Evolutionary conservation across 2,797 vertebrate species (phyloP).

Genomic region (Paramormyrops hopkinsi): DNA sequence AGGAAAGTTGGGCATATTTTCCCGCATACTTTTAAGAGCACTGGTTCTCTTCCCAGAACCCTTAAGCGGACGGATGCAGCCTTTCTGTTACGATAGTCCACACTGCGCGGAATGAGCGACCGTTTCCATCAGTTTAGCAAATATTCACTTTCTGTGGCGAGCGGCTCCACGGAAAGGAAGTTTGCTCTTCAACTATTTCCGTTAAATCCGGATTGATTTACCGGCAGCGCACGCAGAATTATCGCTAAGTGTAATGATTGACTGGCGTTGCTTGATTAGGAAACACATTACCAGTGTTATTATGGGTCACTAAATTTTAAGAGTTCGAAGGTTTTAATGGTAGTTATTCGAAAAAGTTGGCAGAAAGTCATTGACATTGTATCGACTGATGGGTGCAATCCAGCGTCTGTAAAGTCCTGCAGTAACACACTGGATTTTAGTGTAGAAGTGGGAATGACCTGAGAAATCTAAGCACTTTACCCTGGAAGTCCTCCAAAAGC

Average conservation of each 20-base stretch:
- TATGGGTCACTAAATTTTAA: background rate
- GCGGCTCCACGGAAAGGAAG: background rate
- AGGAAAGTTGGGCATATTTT: slow-evolving; percentile 11
- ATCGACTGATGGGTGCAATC: background rate
- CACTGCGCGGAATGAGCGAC: background rate
- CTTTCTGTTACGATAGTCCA: background rate
- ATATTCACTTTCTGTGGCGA: background rate
- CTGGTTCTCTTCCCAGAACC: slow-evolving; percentile 4
- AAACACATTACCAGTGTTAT: background rate
- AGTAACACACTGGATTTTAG: background rate
- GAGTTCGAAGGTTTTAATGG: background rate
- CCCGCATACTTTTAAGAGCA: background rate
- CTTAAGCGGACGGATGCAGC: background rate
- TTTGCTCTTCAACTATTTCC: background rate
- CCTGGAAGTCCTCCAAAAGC: background rate
- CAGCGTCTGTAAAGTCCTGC: background rate
- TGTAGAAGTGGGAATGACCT: background rate
- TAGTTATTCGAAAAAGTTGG: background rate
- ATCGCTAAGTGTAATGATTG: background rate
- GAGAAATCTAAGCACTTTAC: background rate
- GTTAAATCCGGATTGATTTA: background rate
- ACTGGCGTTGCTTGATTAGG: background rate
- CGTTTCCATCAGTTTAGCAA: background rate
- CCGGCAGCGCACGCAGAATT: background rate
- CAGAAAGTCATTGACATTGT: background rate